Evolutionary conservation across 2,888 invertebrate genomes (phyloP), one percentile per base, ranked within the genome.

Genomic region (Torymus tubicola): DNA sequence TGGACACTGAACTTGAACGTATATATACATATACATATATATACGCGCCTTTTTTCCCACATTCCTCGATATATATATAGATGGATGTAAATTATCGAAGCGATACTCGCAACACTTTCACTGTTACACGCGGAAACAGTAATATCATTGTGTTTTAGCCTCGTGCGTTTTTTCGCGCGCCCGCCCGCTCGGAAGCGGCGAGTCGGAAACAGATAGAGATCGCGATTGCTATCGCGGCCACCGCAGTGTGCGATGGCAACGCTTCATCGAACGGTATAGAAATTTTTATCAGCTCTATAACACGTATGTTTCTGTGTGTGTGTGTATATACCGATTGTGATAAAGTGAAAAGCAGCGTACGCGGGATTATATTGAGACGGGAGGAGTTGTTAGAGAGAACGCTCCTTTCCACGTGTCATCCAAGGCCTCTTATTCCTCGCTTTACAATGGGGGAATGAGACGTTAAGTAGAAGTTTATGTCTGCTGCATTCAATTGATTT

Each of bases 1-100:
- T 69, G 69, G 65, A 78, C 63, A 78, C 65, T 78, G 68, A 65
- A 53, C 69, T 69, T 78, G 55, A 42, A 8, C 12, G 60, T n/a
- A n/a, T n/a, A n/a, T n/a, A n/a, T n/a, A n/a, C n/a, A n/a, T n/a
- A n/a, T n/a, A n/a, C n/a, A n/a, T n/a, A n/a, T n/a, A n/a, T n/a
- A n/a, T 24, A 24, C 24, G 24, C 24, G 24, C 24, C 52, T 2
- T 60, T 60, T 69, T 71, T 67, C 61, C 13, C 70, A 11, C 10
- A 57, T 14, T 10, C n/a, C 14, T 24, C 24, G 24, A n/a, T n/a
- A n/a, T n/a, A n/a, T n/a, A 24, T 24, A 24, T 24, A 24, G 24
- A 24, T 24, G 13, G 64, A 65, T 24, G 50, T 18, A 53, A 71
- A 53, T 61, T 21, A 68, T 68, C 12, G 31, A 61, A 31, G 63